A percentile compares a stretch with the other conserved stretches of the same genome.
Conservation (phyloP, 2,113 vertebrate genomes). For the Tetraodon nigroviridis region DNA sequence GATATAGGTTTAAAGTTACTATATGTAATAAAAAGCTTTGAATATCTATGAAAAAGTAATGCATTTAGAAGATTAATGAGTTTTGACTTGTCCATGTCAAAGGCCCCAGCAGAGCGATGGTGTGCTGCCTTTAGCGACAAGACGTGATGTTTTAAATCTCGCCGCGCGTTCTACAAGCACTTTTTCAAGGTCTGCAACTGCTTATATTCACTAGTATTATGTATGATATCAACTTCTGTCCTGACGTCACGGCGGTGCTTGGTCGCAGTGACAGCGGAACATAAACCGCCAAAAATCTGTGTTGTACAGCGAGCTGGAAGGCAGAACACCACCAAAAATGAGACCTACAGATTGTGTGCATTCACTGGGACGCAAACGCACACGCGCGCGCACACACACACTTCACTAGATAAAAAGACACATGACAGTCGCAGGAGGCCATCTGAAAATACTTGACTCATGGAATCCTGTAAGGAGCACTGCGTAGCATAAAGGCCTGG, state of each 20-base stretch:
- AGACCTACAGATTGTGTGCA: not conserved
- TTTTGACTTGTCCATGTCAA: not conserved
- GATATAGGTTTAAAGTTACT: not conserved
- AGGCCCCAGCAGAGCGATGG: not conserved
- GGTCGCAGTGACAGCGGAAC: not conserved
- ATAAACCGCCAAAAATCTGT: not conserved
- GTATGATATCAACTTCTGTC: not conserved
- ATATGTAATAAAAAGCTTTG: conserved; percentile 4
- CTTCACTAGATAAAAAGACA: too few species aligned
- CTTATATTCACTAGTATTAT: not conserved
- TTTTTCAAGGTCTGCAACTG: not conserved
- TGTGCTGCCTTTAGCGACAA: not conserved
- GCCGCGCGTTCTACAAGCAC: too few species aligned
- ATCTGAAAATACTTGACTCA: too few species aligned
- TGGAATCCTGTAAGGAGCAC: too few species aligned
- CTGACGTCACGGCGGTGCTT: not conserved
- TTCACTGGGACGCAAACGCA: too few species aligned
- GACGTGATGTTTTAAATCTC: too few species aligned
- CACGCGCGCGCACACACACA: too few species aligned
- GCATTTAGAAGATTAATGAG: conserved; percentile 1
- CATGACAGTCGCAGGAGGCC: too few species aligned
- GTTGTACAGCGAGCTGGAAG: conserved; percentile 11
- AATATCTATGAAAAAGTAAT: conserved; percentile 8
- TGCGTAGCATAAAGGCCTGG: too few species aligned
- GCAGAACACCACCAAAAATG: conserved; percentile 15